Conservation (phyloP, 2,888 invertebrate genomes). For the Sminthurinus aureus region DNA sequence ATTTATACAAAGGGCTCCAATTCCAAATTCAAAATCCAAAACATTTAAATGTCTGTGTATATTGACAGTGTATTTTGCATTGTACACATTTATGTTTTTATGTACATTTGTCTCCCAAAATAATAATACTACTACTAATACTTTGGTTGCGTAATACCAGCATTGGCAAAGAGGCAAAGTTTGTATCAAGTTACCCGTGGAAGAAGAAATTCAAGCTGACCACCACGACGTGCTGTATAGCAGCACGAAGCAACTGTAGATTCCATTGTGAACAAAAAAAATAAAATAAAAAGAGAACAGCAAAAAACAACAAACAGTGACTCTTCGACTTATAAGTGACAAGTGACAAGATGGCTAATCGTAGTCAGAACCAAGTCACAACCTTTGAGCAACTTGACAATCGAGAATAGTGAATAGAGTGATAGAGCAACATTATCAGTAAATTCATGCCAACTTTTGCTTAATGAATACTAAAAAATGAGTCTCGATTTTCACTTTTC, state of each 20-base stretch:
- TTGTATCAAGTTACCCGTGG: slow-evolving; percentile 16
- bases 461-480: background rate
- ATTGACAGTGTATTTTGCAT: too few relatives aligned
- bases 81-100: too few relatives aligned
- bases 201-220: slow-evolving; percentile 19
- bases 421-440: background rate
- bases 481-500: background rate
- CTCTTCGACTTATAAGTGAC: slow-evolving; percentile 12
- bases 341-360: slow-evolving; percentile 37
- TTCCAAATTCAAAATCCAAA: too few relatives aligned
- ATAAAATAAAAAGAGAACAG: background rate
- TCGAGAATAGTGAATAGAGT: background rate
- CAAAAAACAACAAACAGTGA: background rate
- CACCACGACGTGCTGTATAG: slow-evolving; percentile 16
- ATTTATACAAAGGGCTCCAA: too few relatives aligned
- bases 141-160: background rate
- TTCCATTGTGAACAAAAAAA: slow-evolving; percentile 13
- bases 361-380: slow-evolving; percentile 21
- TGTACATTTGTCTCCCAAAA: too few relatives aligned
- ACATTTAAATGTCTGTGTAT: too few relatives aligned
- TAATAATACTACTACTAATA: too few relatives aligned
- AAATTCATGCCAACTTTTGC: slow-evolving; percentile 23
- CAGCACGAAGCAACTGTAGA: background rate
- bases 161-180: background rate
- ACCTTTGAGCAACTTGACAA: background rate